A percentile compares a stretch with the other conserved stretches of the same genome.
Evolutionary conservation across 2,113 vertebrate species (phyloP).

Genomic region (Neotoma lepida): DNA sequence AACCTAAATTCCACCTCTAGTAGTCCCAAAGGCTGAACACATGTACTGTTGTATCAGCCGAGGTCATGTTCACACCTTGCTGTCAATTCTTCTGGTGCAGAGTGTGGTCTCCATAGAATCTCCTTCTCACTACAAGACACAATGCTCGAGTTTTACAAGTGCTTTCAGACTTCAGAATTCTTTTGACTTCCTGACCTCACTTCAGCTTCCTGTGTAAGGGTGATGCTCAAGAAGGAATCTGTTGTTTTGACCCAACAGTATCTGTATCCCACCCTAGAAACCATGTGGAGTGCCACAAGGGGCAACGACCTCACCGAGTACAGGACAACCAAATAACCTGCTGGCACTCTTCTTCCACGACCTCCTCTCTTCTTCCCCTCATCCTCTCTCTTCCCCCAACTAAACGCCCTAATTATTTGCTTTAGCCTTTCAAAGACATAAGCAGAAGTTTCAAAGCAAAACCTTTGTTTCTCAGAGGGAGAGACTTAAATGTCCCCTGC

Average conservation of each 20-base stretch:
- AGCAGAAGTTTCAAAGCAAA: constrained; percentile 27
- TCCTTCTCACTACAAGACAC: neutral
- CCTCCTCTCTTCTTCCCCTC: neutral
- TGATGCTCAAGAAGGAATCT: neutral
- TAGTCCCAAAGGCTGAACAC: neutral
- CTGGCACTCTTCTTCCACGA: neutral
- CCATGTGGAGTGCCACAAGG: neutral
- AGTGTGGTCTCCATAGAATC: neutral
- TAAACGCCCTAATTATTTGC: constrained; percentile 32
- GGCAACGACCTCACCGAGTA: neutral
- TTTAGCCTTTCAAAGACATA: constrained; percentile 36
- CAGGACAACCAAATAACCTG: neutral
- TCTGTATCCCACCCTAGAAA: neutral
- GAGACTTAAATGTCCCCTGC: neutral
- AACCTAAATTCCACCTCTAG: neutral
- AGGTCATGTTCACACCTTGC: neutral
- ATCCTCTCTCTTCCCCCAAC: neutral
- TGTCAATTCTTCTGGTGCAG: neutral
- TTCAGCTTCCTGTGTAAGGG: neutral
- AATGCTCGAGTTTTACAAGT: neutral
- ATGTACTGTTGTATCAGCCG: neutral
- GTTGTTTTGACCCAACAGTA: neutral
- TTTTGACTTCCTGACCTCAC: neutral
- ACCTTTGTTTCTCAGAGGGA: neutral
- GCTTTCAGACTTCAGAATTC: neutral